These are phyloP conservation scores for Episyrphus balteatus DNA, from an alignment of 1,140 invertebrate species.

Conservation along the genomic window DNA sequence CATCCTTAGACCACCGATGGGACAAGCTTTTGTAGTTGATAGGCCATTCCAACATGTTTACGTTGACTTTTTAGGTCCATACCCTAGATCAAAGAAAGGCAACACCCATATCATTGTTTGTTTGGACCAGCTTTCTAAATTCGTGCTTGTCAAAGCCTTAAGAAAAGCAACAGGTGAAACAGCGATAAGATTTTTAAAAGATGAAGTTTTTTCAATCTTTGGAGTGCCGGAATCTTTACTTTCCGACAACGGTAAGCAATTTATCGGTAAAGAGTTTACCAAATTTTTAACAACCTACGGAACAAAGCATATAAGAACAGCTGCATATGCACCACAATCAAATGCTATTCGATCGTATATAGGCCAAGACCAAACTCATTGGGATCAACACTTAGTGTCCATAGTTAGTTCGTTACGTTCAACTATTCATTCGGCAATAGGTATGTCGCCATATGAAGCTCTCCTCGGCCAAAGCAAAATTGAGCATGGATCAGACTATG, in stretches of 20 bases:
- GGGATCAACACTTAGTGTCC: constrained; percentile 2
- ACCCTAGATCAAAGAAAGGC: constrained; percentile 4
- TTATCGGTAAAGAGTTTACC: background rate
- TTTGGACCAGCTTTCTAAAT: constrained; percentile 6
- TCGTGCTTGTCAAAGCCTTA: constrained; percentile 1
- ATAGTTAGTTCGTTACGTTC: constrained; percentile 4
- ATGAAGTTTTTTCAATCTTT: background rate
- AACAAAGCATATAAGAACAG: background rate
- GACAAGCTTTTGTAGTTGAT: constrained; percentile 2
- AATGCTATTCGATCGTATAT: no score
- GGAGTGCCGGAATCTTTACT: background rate
- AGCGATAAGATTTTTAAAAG: constrained; percentile 1
- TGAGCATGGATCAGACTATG: no score
- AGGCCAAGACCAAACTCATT: background rate
- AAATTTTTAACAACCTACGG: constrained; percentile 2
- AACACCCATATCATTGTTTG: constrained; percentile 3
- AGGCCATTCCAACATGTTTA: constrained; percentile 7
- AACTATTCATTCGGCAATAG: no score
- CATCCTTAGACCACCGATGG: no score
- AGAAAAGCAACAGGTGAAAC: constrained; percentile 1
- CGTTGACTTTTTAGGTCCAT: no score
- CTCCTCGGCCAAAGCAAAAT: constrained; percentile 9
- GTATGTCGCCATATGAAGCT: constrained; percentile 3
- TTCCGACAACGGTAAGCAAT: background rate
- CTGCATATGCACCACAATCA: no score